Percentiles rank a stretch among this genome's conserved stretches.
Conservation (phyloP, 2,113 vertebrate species). For the Mustelus asterias region DNA sequence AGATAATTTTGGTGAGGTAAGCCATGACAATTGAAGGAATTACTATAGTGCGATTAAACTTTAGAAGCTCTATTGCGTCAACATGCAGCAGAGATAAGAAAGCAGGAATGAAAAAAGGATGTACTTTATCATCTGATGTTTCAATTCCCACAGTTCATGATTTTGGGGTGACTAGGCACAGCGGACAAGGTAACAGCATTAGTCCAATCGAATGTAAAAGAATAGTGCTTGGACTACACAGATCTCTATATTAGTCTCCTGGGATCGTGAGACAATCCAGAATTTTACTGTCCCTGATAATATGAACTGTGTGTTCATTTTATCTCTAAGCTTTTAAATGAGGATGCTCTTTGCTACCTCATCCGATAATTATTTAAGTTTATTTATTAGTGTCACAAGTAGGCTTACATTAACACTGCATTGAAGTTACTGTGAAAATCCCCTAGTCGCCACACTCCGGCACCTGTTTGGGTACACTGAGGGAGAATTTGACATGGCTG, state of each 20-base stretch:
- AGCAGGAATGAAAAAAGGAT: neutral
- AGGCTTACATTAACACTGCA: too few relatives aligned
- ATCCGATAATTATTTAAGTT: too few relatives aligned
- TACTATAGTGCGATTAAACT: neutral
- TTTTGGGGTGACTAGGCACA: neutral
- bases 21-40: neutral
- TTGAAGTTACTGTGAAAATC: too few relatives aligned
- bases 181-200: neutral
- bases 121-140: neutral
- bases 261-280: neutral
- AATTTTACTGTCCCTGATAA: neutral
- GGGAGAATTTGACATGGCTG: too few relatives aligned
- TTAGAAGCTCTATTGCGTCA: neutral
- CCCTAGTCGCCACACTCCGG: too few relatives aligned
- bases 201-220: neutral
- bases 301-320: neutral
- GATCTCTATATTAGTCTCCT: neutral
- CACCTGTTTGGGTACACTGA: too few relatives aligned
- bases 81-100: neutral
- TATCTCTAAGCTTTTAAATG: neutral
- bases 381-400: too few relatives aligned
- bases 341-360: neutral
- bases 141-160: neutral
- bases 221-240: neutral
- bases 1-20: neutral